These are phyloP conservation scores for Stegana nigrithorax DNA, from an alignment of 2,888 invertebrate genomes.

Conservation along the genomic window DNA sequence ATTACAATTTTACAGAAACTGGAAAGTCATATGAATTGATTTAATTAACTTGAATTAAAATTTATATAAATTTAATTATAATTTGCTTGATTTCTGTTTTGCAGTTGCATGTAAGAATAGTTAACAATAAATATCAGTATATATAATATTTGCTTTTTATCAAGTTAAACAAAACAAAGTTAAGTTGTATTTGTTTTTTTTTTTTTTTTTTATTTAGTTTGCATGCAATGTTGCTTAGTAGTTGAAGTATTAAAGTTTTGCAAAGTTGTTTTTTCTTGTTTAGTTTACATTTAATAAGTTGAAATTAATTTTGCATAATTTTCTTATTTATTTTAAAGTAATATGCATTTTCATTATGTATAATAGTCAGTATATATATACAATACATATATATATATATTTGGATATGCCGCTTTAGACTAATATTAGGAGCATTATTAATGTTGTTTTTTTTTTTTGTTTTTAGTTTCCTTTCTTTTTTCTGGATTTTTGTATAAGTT, in stretches of 20 bases:
- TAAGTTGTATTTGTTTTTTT: neutral
- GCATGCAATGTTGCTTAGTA: neutral
- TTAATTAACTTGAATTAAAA: conserved; percentile 32
- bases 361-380: no score
- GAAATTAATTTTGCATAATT: no score
- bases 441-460: neutral
- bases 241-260: neutral
- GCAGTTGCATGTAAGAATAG: conserved; percentile 20
- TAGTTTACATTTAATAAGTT: neutral
- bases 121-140: conserved; percentile 27
- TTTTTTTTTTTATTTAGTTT: conserved; percentile 15
- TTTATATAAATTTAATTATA: conserved; percentile 26
- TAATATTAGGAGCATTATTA: neutral
- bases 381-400: no score
- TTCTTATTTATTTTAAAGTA: no score
- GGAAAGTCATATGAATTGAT: conserved; percentile 49
- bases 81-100: conserved; percentile 23
- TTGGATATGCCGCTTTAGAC: conserved; percentile 1
- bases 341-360: no score
- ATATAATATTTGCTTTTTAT: neutral
- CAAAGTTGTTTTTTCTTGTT: neutral
- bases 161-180: conserved; percentile 8
- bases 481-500: neutral
- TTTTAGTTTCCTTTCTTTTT: neutral
- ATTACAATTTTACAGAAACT: conserved; percentile 63